Conservation (phyloP, 2,113 vertebrate species). For the Solea senegalensis region DNA sequence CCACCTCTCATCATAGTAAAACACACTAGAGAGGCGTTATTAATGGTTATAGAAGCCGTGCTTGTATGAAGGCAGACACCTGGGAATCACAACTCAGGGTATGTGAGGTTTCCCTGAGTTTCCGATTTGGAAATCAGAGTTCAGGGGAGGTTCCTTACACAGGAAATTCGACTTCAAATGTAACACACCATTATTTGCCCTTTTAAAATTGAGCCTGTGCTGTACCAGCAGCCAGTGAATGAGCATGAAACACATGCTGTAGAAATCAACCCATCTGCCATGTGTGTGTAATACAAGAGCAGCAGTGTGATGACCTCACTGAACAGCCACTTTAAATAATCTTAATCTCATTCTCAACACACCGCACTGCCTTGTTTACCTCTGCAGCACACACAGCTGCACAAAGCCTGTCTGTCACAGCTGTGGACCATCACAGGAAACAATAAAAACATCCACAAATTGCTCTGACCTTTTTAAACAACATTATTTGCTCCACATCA, state of each 20-base stretch:
- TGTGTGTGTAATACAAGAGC: not conserved
- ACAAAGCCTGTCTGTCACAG: slow-evolving; percentile 16
- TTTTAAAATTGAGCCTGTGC: too few relatives aligned
- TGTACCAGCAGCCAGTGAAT: too few relatives aligned
- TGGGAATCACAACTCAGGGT: too few relatives aligned
- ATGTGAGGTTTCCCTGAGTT: too few relatives aligned
- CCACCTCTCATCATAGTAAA: too few relatives aligned
- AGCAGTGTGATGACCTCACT: slow-evolving; percentile 1
- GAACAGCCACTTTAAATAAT: not conserved
- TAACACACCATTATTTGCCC: too few relatives aligned
- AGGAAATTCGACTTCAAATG: too few relatives aligned
- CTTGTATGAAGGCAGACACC: too few relatives aligned
- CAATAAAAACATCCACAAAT: slow-evolving; percentile 74
- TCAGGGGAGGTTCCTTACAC: too few relatives aligned
- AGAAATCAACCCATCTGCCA: not conserved
- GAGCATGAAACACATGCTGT: not conserved
- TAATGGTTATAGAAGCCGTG: too few relatives aligned
- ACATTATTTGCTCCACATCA: slow-evolving; percentile 65
- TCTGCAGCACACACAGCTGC: slow-evolving; percentile 41
- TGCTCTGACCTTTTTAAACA: slow-evolving; percentile 76
- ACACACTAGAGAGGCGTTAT: too few relatives aligned
- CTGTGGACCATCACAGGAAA: slow-evolving; percentile 60
- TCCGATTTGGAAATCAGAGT: too few relatives aligned
- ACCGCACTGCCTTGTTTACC: slow-evolving; percentile 8
- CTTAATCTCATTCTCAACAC: not conserved